Evolutionary conservation across 2,888 invertebrate genomes (phyloP).

Genomic region (Catonia carolina): DNA sequence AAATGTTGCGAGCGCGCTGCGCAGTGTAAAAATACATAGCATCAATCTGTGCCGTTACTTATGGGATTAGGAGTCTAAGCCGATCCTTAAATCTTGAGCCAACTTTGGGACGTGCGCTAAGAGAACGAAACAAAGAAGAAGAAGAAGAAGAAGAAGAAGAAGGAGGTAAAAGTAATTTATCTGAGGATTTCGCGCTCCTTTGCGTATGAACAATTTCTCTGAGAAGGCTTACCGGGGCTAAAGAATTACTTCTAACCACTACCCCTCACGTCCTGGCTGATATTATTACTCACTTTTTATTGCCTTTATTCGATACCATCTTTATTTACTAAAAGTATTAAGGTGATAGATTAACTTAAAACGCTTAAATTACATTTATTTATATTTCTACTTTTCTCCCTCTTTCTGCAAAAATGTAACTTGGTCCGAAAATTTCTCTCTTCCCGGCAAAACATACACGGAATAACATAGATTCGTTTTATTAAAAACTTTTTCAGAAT

Average conservation of each 20-base stretch:
- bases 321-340: constrained; percentile 9
- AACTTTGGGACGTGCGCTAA: constrained; percentile 3
- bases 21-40: constrained; percentile 7
- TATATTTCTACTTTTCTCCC: too few relatives aligned
- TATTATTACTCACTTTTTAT: constrained; percentile 11
- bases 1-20: background rate
- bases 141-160: background rate
- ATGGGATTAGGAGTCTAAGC: constrained; percentile 11
- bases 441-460: too few relatives aligned
- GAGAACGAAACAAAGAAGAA: too few relatives aligned
- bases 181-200: constrained; percentile 8
- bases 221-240: constrained; percentile 9
- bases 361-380: too few relatives aligned
- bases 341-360: constrained; percentile 1
- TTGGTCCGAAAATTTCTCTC: too few relatives aligned
- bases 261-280: background rate
- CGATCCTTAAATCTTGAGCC: constrained; percentile 2
- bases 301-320: constrained; percentile 5
- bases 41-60: constrained; percentile 11
- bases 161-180: constrained; percentile 1
- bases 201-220: constrained; percentile 13
- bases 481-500: too few relatives aligned
- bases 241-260: constrained; percentile 7
- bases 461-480: too few relatives aligned
- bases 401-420: too few relatives aligned